Evolutionary conservation across 2,888 invertebrate genomes (phyloP), one percentile per base, ranked within the genome.

Genomic region (Tiliacea citrago): DNA sequence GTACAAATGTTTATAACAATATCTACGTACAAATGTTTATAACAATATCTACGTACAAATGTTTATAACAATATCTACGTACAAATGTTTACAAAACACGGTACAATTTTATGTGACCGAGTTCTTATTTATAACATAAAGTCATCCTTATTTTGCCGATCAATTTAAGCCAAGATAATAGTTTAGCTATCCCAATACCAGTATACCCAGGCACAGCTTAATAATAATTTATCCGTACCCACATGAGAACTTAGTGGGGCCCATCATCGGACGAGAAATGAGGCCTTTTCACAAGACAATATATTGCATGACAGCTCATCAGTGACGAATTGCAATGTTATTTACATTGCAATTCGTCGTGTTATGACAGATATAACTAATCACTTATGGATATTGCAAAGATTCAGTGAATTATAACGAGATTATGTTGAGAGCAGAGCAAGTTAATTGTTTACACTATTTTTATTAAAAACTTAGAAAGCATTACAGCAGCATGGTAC

Each of bases 341-440:
- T 2, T 3, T 1, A 29, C 29, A 29, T 29, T 29, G 1, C 29
- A 29, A 29, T 29, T 45, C n/a, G 51, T n/a, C 60, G 12, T 13
- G 60, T 75, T 60, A 53, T 13, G 39, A 53, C 51, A 47, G 35
- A 39, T 21, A 35, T 60, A 53, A 66, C 24, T 60, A 66, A 76
- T 77, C 58, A 51, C 51, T 29, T 29, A 18, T 16, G 57, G 45
- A 58, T 65, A 75, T 65, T 58, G 65, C 58, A 51, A 58, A 58
- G 13, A 57, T 21, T 65, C 51, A 58, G 45, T 24, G 24, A 73
- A 73, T 73, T 53, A 61, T 58, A 51, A 12, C 47, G n/a, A 39
- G 18, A 68, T 53, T 61, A 55, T 67, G 67, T 77, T 47, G 13
- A n/a, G 21, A 77, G 67, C 18, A 21, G 21, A 42, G 21, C 29